These are phyloP conservation scores for Crypturellus undulatus DNA, from an alignment of 2,113 vertebrate genomes.

Conservation along the genomic window DNA sequence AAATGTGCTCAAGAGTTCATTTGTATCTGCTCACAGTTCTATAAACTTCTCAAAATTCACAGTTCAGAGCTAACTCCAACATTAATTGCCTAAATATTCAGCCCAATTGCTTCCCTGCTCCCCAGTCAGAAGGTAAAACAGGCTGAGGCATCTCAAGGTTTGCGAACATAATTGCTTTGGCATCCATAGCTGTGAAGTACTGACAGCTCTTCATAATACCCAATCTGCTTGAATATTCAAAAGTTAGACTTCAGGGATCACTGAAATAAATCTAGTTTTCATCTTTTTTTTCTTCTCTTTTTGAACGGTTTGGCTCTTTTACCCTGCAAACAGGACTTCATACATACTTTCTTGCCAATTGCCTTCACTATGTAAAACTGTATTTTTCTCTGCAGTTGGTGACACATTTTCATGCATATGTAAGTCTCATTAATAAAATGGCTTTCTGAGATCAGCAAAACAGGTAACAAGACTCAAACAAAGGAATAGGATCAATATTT, in stretches of 20 bases:
- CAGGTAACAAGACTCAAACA: background rate
- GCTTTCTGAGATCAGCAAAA: no score
- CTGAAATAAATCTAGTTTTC: background rate
- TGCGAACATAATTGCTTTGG: constrained; percentile 61
- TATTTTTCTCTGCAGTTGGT: background rate
- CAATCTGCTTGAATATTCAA: constrained; percentile 57
- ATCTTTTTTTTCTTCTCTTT: background rate
- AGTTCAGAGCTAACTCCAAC: constrained; percentile 24
- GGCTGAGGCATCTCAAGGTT: constrained; percentile 35
- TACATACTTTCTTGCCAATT: background rate
- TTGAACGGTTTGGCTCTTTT: background rate
- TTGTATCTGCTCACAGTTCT: background rate
- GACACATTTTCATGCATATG: background rate
- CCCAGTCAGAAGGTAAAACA: background rate
- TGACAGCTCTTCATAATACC: constrained; percentile 40
- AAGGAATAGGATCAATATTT: background rate
- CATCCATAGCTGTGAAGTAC: constrained; percentile 58
- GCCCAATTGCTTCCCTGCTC: constrained; percentile 52
- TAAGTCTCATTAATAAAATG: background rate
- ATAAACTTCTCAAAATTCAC: constrained; percentile 24
- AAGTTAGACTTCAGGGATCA: constrained; percentile 39
- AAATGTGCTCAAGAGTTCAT: background rate
- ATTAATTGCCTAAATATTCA: constrained; percentile 58
- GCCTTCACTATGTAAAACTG: background rate
- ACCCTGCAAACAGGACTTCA: background rate